Conservation (phyloP, 2,888 invertebrate species). For the Dioctria linearis region DNA sequence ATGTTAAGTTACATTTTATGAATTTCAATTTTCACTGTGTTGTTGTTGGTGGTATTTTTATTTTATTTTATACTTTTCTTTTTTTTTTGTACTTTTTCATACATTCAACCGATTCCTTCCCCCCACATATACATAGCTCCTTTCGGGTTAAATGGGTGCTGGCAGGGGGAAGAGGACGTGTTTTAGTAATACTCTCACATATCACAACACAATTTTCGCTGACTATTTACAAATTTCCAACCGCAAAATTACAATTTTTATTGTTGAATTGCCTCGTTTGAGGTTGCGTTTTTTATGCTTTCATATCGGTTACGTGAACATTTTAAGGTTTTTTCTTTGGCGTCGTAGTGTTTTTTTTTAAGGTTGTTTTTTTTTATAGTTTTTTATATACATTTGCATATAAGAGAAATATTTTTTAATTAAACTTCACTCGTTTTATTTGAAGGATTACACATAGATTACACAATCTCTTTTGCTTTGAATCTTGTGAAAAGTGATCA, state of each 20-base stretch:
- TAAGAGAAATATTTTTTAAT: not conserved
- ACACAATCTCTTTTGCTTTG: not conserved
- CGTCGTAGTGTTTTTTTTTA: not conserved
- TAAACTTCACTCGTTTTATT: not conserved
- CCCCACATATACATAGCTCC: not conserved
- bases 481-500: too few species aligned
- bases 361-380: not conserved
- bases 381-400: too few species aligned
- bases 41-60: not conserved
- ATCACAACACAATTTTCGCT: conserved; percentile 34
- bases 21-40: conserved; percentile 17
- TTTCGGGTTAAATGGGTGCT: not conserved
- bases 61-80: conserved; percentile 1
- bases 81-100: conserved; percentile 6
- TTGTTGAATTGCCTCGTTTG: conserved; percentile 48
- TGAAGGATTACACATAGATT: conserved; percentile 1
- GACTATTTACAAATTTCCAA: conserved; percentile 43
- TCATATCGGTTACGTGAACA: conserved; percentile 46
- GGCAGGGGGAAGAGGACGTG: not conserved
- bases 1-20: conserved; percentile 39
- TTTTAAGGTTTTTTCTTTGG: conserved; percentile 5
- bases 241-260: conserved; percentile 48
- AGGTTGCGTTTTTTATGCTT: conserved; percentile 40
- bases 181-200: not conserved
- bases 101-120: conserved; percentile 27